Base-by-base conservation (phyloP, 1,140 invertebrate genomes). In the Euglossa dilemma region DNA sequence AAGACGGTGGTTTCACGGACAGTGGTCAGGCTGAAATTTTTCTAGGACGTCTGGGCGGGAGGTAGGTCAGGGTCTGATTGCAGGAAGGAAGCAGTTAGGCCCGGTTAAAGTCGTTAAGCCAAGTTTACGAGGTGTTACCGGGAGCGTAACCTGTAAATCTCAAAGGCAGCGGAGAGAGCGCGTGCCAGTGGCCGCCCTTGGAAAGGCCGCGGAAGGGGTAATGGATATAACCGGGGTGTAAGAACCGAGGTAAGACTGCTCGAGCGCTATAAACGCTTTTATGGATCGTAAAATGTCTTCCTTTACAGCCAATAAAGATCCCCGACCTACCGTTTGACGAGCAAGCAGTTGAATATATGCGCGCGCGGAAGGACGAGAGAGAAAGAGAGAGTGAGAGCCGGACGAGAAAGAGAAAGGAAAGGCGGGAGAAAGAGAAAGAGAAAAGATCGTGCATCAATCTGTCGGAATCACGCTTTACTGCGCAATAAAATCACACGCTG, bases 61-160 rank as follows among this genome's bases (percentile, higher is more conserved):
- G 91, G 88, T 92, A 93, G 92, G 91, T 93, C 92, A 92, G 91
- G 93, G 90, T 93, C 91, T 93, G 93, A 94, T 93, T 94, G 92
- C 93, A 94, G 93, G 93, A 93, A 94, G 94, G 93, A 94, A 94
- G 93, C 93, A 94, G 93, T 94, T 94, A 94, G 94, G 93, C 93
- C 92, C 93, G 93, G 92, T 93, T 93, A 91, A 92, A 94, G 94
- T 94, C 94, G 93, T 94, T 94, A 94, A 94, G 92, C 92, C 93
- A 93, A 94, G 94, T 94, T 94, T 94, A 94, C 94, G 94, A 94
- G 94, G 93, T 94, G 94, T 94, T 94, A 94, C 93, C 93, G 92
- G 91, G 91, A 93, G 92, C 92, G 92, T 92, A 94, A 94, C 94
- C 93, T 94, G 93, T 94, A 94, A 94, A 94, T 94, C 94, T 94